These are phyloP conservation scores for Mandrillus leucophaeus DNA, from an alignment of 2,113 vertebrate genomes.

Conservation along the genomic window DNA sequence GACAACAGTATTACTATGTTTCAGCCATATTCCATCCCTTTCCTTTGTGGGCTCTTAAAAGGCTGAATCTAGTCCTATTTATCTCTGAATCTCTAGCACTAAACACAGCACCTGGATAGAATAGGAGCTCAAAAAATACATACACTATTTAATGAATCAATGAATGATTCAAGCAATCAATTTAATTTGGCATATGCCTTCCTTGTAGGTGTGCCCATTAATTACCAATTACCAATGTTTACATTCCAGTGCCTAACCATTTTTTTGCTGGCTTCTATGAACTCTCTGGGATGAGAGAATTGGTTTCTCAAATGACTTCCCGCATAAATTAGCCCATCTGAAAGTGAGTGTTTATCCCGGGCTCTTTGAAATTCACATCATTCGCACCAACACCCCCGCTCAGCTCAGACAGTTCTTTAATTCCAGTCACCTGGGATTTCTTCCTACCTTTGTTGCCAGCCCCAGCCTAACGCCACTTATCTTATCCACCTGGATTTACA, in stretches of 20 bases:
- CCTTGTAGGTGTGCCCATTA: constrained; percentile 79
- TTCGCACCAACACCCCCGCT: constrained; percentile 68
- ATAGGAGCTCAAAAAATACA: constrained; percentile 19
- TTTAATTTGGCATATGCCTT: constrained; percentile 79
- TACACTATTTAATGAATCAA: constrained; percentile 72
- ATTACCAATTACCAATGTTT: constrained; percentile 82
- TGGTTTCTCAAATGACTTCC: constrained; percentile 79
- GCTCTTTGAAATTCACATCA: constrained; percentile 82
- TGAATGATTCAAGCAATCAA: constrained; percentile 72
- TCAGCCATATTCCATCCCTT: not conserved
- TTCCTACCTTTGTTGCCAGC: constrained; percentile 77
- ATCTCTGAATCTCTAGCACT: not conserved
- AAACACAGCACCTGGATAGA: not conserved
- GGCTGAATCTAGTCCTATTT: not conserved
- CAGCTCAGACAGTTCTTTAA: constrained; percentile 74
- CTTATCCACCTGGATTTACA: constrained; percentile 80
- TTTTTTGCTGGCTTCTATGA: constrained; percentile 78
- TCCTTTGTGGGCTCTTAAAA: not conserved
- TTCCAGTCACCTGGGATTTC: constrained; percentile 81
- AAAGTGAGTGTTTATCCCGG: constrained; percentile 77
- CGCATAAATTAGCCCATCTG: constrained; percentile 80
- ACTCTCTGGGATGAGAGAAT: constrained; percentile 76
- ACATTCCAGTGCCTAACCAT: constrained; percentile 74
- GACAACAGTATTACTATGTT: not conserved
- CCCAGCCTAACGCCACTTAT: constrained; percentile 73